Evolutionary conservation across 2,888 invertebrate genomes (phyloP), one percentile per base, ranked within the genome.

Genomic region (Seira sanloemensis): DNA sequence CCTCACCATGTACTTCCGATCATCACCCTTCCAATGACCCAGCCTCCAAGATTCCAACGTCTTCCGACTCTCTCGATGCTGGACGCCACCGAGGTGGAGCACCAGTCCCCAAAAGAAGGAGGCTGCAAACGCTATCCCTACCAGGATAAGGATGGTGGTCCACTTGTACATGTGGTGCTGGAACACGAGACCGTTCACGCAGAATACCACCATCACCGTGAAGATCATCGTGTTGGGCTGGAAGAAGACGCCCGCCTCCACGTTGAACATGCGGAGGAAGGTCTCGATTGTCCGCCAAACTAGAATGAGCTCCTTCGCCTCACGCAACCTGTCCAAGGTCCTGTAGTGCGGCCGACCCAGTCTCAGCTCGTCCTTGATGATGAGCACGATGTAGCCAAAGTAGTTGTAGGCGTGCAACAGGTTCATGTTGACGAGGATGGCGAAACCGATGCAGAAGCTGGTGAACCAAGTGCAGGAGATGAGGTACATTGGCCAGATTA

Each of bases 221-320:
- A 66, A 74, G 5, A 80, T n/a, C n/a, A 68, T 68, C 26, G 74
- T 73, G 26, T 27, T 16, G 5, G 67, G 65, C 1, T 74, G n/a
- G 26, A 80, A 69, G 7, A 16, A 7, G 21, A 54, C 24, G 1
- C 72, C 78, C 0, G 58, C 27, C n/a, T 65, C 19, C 0, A 69
- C 19, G 23, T 58, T 58, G 1, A 16, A 7, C 0, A 19, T 2
- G 16, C 46, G 65, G 0, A 78, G 12, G 7, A 72, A 50, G 0
- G 74, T 24, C 50, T 80, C 68, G 18, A 74, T 12, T 1, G 23
- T n/a, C n/a, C 58, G 24, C 74, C 74, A 80, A 16, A 25, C 62
- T 27, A 21, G 16, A 0, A 74, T 16, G 9, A 80, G 16, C 7
- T 74, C 21, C 4, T 24, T 0, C 1, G 74, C 27, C 5, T 19